Base-by-base conservation (phyloP, 2,113 vertebrate species). In the Chloropsis hardwickii region DNA sequence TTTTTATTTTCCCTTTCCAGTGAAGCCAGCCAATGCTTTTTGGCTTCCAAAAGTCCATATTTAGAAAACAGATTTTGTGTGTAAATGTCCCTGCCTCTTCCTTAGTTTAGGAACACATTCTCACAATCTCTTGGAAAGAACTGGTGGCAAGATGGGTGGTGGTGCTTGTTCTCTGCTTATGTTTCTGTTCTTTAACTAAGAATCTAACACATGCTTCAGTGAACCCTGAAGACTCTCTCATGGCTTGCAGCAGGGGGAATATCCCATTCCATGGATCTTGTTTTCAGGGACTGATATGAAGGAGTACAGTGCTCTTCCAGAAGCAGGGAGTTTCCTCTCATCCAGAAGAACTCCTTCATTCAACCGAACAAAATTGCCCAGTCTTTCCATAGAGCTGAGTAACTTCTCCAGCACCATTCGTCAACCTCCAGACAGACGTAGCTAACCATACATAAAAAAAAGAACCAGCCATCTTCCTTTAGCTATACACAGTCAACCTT, bases 391-490 rank as follows among this genome's bases (percentile, higher is more conserved):
- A 35, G 22, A n/a, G 21, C 3, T 66, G 24, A 17, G 23, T 19
- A 88, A 42, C 18, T 62, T 57, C 45, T 61, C n/a, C 33, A 61
- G 11, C 9, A 86, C 54, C 3, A 54, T 45, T 6, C 2, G 3
- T 42, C 24, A 64, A 8, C 11, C 5, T 80, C 56, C 37, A 53
- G 24, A 35, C 21, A 76, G 16, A 65, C 12, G 28, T 5, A 65
- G 0, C 2, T 57, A 65, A 47, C 4, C 4, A 18, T 2, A 45
- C 2, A 28, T 25, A 37, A 18, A 12, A 33, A 13, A 50, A 4
- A 5, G 25, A 40, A 61, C 37, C 31, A 51, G 15, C 4, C 15
- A 35, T 27, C 21, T 22, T 67, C 51, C 27, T 88, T 44, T 57
- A 64, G 37, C 20, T 86, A 35, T 28, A 44, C 12, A 48, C 4